Base-by-base conservation (phyloP, 2,797 vertebrate genomes). In the Erpetoichthys calabaricus region DNA sequence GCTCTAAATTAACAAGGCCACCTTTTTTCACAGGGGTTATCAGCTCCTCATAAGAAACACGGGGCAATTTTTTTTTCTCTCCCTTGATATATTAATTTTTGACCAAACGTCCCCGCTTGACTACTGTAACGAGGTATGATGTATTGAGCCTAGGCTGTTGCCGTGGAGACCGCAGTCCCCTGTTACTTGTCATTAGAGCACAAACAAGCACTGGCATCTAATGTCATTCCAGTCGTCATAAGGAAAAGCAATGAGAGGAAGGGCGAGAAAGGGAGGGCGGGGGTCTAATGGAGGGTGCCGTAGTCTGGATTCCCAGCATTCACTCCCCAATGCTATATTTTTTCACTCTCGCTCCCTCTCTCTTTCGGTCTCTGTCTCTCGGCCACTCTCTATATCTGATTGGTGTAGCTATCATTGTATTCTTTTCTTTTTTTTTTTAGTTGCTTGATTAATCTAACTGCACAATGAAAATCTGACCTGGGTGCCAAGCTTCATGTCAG, bases 101-200 rank as follows among this genome's bases (percentile, higher is more conserved):
- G 80, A 85, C 84, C 83, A 77, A 85, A 85, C 67, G 70, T 83
- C 75, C 75, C 74, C 61, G 73, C 77, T 85, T 86, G 84, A 86
- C 83, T 82, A 80, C 79, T 81, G 81, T 86, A 88, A 89, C 82
- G 74, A 88, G 82, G 80, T 86, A 75, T 88, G 88, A 89, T 89
- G 80, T 87, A 88, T 85, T 84, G 84, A 86, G 81, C 81, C 85
- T 75, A 67, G 72, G 74, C 75, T 78, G 88, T 91, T 89, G 81
- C 86, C 84, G 89, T 90, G 85, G 88, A 84, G 83, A 91, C 82
- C 67, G 64, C 69, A 68, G 83, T 84, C 81, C 80, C 82, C 80
- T 82, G 82, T 86, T 88, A 82, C 85, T 89, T 90, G 87, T 89
- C 88, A 88, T 85, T 84, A 82, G 78, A 84, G 81, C 81, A 82